Base-by-base conservation (phyloP, 1,140 invertebrate species). In the Cydia strobilella region DNA sequence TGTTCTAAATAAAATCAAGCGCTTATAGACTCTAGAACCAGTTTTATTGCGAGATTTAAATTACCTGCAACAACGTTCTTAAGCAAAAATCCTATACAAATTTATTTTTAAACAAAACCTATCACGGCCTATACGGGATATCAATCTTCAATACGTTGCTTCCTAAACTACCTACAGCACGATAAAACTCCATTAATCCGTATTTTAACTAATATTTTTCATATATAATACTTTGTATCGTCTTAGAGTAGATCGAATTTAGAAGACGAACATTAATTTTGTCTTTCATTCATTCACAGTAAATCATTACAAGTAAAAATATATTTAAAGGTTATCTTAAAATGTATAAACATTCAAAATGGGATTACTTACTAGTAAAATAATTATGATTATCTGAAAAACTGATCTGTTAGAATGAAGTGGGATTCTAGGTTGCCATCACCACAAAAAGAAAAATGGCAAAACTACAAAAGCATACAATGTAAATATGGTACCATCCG, bases 101-200 rank as follows among this genome's bases (percentile, higher is more conserved):
- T 82, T 76, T 77, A 73, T 75, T 74, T 78, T 35, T 72, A 42
- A 72, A 75, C 74, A 75, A 76, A 78, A 77, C 77, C 75, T 75
- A 73, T 65, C n/a, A 27, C 75, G 73, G 42, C 59, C 51, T 18
- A 62, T 18, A 62, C 69, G 51, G 77, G 82, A 79, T 84, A 89
- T 89, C 87, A 87, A 87, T 89, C 84, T 87, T 89, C 81, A 83
- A 87, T 87, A 85, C 81, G 82, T 82, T 79, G 82, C 85, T 77
- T 82, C 78, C 81, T 86, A 87, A 82, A 87, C 84, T 86, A 83
- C 83, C 80, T 79, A 82, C 82, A 75, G 76, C 54, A 59, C 54
- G 23, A 12, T 12, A 9, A 59, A 59, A 23, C 7, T 59, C 18
- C 3, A 20, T 7, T 10, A 12, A 59, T 20, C 54, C 54, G 54